Evolutionary conservation across 2,113 vertebrate species (phyloP).

Genomic region (Oryzias woworae): DNA sequence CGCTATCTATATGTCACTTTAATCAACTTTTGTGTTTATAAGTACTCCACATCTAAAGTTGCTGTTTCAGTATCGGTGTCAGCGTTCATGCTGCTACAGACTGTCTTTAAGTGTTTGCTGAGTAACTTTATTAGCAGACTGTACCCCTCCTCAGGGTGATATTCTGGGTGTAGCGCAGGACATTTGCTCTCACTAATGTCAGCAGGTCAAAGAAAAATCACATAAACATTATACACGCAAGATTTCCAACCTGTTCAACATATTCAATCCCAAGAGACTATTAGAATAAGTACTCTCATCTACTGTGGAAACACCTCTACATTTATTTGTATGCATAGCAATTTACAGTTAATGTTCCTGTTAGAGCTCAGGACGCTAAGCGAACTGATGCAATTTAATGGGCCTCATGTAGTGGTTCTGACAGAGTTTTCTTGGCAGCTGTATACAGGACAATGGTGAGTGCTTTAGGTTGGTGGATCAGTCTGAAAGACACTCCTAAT

Average conservation of each 20-base stretch:
- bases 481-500: too few species aligned
- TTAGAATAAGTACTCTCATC: not conserved
- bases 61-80: too few species aligned
- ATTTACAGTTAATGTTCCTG: not conserved
- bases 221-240: not conserved
- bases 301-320: not conserved
- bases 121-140: too few species aligned
- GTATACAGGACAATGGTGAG: too few species aligned
- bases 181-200: constrained; percentile 9
- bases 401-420: not conserved
- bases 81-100: not conserved
- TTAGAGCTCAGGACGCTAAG: not conserved
- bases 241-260: not conserved
- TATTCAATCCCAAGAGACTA: not conserved
- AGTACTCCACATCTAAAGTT: too few species aligned
- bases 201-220: constrained; percentile 1
- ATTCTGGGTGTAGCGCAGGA: constrained; percentile 40
- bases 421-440: not conserved
- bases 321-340: not conserved
- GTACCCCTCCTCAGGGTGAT: constrained; percentile 11
- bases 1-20: too few species aligned
- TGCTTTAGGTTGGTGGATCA: too few species aligned
- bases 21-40: too few species aligned
- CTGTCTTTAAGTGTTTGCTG: constrained; percentile 51
- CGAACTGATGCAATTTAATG: not conserved